A percentile compares a stretch with the other conserved stretches of the same genome.
Conservation (phyloP, 2,113 vertebrate genomes). For the Caranx ignobilis region DNA sequence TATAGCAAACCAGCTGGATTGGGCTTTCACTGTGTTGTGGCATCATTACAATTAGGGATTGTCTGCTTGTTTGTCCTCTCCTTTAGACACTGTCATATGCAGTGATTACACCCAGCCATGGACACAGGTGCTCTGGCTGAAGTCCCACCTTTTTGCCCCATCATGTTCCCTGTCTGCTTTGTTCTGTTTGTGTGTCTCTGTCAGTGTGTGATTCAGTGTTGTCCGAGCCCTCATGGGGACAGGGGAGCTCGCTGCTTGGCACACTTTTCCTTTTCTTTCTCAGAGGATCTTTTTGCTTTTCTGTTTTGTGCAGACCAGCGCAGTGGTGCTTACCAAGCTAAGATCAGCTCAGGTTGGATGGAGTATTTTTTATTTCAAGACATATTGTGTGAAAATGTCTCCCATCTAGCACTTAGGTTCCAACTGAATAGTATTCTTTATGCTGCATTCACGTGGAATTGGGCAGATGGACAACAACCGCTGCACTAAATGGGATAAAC, state of each 20-base stretch:
- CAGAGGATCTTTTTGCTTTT: neutral
- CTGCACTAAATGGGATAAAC: too few relatives aligned
- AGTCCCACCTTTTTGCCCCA: conserved; percentile 51
- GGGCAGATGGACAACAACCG: too few relatives aligned
- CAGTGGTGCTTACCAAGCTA: neutral
- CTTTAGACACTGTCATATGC: conserved; percentile 36
- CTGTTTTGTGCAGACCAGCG: neutral
- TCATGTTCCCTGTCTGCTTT: conserved; percentile 51
- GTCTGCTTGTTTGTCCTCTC: conserved; percentile 29
- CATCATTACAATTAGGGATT: conserved; percentile 23
- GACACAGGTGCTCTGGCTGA: conserved; percentile 58
- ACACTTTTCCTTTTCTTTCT: neutral
- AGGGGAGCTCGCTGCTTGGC: neutral
- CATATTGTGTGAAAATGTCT: too few relatives aligned
- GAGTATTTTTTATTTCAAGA: neutral
- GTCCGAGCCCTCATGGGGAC: neutral
- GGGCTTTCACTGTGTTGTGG: conserved; percentile 5
- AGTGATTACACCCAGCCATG: conserved; percentile 37
- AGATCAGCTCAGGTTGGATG: neutral
- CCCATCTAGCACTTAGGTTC: too few relatives aligned
- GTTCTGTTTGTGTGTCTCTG: conserved; percentile 32
- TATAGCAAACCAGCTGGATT: neutral
- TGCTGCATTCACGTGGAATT: too few relatives aligned
- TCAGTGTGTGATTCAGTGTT: conserved; percentile 32
- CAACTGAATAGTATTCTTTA: too few relatives aligned